Evolutionary conservation across 1,140 invertebrate species (phyloP).

Genomic region (Caenorhabditis remanei): DNA sequence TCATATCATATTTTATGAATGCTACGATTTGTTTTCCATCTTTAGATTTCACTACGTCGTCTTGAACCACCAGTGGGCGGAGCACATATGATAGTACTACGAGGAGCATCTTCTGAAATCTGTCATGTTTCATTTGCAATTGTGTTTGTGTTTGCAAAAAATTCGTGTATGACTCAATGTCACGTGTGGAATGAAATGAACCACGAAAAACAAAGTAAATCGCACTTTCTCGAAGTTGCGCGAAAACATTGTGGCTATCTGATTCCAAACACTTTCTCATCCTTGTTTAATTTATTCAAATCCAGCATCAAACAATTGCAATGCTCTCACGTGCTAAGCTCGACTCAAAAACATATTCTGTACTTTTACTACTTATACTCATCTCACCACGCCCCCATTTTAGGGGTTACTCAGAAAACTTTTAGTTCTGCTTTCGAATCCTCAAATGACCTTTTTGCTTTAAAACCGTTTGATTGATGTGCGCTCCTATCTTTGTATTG

Average conservation of each 20-base stretch:
- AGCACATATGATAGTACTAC: too few species aligned
- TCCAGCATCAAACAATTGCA: slow-evolving; percentile 6
- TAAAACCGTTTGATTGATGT: slow-evolving; percentile 34
- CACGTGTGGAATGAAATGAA: slow-evolving; percentile 2
- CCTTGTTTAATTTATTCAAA: slow-evolving; percentile 31
- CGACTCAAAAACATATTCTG: slow-evolving; percentile 19
- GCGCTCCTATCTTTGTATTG: neutral
- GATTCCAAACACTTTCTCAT: neutral
- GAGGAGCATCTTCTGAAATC: too few species aligned
- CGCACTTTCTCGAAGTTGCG: neutral
- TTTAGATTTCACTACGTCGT: neutral
- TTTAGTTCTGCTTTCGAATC: neutral
- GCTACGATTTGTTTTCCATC: neutral
- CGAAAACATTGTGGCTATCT: neutral
- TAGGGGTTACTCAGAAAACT: neutral
- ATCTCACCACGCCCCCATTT: neutral
- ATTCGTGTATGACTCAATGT: neutral
- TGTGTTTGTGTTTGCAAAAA: neutral
- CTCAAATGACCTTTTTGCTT: slow-evolving; percentile 9
- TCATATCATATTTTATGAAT: neutral
- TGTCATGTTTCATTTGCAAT: too few species aligned
- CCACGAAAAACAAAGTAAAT: neutral
- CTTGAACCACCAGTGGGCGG: neutral
- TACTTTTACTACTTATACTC: neutral
- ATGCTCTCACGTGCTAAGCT: slow-evolving; percentile 13